Evolutionary conservation across 2,113 vertebrate genomes (phyloP), one percentile per base, ranked within the genome.

Genomic region (Tetrax tetrax): DNA sequence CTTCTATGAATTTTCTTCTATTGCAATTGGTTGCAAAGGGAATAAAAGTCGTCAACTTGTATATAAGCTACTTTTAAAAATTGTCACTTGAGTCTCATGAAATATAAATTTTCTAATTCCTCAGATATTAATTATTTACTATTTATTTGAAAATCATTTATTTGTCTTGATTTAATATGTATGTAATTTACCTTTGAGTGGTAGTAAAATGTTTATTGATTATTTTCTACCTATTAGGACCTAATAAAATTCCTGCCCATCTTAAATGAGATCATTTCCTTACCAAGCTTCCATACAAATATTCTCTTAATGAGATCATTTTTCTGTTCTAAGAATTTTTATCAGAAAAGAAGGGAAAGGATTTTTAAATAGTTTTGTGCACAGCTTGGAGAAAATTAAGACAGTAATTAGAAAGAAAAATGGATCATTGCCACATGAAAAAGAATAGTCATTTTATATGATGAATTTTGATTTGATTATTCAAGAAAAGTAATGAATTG

Each of bases 391-490:
- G 43, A 95, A 89, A 95, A 94, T 94, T 90, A 91, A 93, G 80
- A 75, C 29, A 66, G 47, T 95, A 95, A 95, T 97, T 96, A 95
- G 61, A 87, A 95, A 90, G 95, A 95, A 95, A 95, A 97, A 97
- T 93, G 54, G 61, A 84, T 90, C 33, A 41, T 78, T 96, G 72
- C 43, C 69, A 94, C 54, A 82, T 77, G 69, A 94, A 97, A 95
- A 97, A 68, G 41, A 77, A 80, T 74, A 95, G 82, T 83, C 57
- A 93, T 84, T 96, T 96, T 92, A 66, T 89, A 77, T 93, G 84
- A 95, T 87, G 57, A 94, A 95, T 97, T 97, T 96, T 96, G 45
- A 93, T 96, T 97, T 96, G 89, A 95, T 96, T 95, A 94, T 87
- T 50, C 79, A 84, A 83, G 90, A 91, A 90, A 90, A 96, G 47